phyloP scores from a whole-genome alignment of 2,797 vertebrate species.

The Neoniphon sammara region DNA sequence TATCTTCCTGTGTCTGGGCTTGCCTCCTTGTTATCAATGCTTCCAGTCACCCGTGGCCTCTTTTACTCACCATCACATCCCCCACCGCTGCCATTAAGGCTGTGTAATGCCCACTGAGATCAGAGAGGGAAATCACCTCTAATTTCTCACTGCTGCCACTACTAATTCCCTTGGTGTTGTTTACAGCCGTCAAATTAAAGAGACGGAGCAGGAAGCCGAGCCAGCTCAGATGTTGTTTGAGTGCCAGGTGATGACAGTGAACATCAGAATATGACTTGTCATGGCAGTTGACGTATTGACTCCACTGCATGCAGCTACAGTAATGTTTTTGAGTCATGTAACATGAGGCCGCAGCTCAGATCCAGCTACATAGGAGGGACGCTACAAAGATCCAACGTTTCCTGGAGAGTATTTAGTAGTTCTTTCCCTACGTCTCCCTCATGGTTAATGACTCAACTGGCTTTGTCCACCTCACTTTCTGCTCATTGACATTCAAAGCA shows the following conservation, averaged over 20 bases:
- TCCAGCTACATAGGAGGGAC: conserved; percentile 19
- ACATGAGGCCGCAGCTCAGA: background rate
- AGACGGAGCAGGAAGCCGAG: conserved; percentile 52
- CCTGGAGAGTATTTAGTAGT: conserved; percentile 11
- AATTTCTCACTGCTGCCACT: conserved; percentile 50
- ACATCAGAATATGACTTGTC: conserved; percentile 15
- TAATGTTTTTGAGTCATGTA: conserved; percentile 7
- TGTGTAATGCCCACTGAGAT: conserved; percentile 46
- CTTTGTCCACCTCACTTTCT: conserved; percentile 56
- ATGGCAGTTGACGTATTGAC: conserved; percentile 33
- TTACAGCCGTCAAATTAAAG: conserved; percentile 62
- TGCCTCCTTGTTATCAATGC: conserved; percentile 38
- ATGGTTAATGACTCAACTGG: conserved; percentile 57
- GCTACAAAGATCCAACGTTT: background rate
- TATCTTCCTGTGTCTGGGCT: conserved; percentile 40
- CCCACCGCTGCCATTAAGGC: conserved; percentile 35
- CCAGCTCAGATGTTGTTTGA: conserved; percentile 30
- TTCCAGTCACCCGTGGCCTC: background rate
- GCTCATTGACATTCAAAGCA: conserved; percentile 66
- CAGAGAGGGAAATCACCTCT: conserved; percentile 55
- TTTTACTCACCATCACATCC: conserved; percentile 8
- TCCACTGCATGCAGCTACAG: background rate
- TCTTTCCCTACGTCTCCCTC: conserved; percentile 49
- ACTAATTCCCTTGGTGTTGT: conserved; percentile 44
- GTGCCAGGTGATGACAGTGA: background rate